These are phyloP conservation scores for Apamea epomidion DNA, from an alignment of 2,888 invertebrate species.

Conservation along the genomic window DNA sequence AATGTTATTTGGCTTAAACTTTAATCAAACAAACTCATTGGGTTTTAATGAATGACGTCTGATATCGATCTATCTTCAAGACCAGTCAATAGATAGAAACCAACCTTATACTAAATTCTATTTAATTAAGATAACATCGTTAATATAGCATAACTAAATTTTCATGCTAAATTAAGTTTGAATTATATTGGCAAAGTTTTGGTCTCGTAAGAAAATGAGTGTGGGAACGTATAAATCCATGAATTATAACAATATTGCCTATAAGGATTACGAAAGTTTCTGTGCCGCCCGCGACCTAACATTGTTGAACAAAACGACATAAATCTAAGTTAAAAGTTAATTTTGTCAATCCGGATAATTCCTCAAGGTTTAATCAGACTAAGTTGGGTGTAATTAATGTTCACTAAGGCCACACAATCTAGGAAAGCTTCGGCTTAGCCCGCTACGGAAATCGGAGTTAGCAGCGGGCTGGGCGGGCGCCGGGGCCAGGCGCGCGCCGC, in stretches of 20 bases:
- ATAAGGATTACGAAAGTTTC: conserved; percentile 59
- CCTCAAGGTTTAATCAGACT: conserved; percentile 90
- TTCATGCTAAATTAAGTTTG: conserved; percentile 40
- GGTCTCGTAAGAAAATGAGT: conserved; percentile 37
- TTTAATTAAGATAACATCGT: conserved; percentile 36
- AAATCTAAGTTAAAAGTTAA: conserved; percentile 90
- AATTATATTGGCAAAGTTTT: conserved; percentile 50
- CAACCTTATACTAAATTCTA: conserved; percentile 13
- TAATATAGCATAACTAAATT: conserved; percentile 30
- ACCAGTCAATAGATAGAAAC: conserved; percentile 15
- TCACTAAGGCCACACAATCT: conserved; percentile 90
- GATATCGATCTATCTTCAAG: conserved; percentile 21
- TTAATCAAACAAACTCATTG: conserved; percentile 25
- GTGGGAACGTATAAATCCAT: conserved; percentile 43
- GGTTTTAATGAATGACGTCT: not conserved
- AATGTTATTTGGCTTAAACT: conserved; percentile 11
- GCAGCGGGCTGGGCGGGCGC: conserved; percentile 74
- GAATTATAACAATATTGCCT: conserved; percentile 58
- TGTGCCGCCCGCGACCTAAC: conserved; percentile 45
- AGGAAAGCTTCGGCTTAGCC: conserved; percentile 88
- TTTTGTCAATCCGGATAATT: conserved; percentile 90
- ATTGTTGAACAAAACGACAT: conserved; percentile 77
- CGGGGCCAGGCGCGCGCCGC: conserved; percentile 55
- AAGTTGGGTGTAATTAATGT: conserved; percentile 90
- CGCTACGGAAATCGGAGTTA: conserved; percentile 83